phyloP scores from a whole-genome alignment of 2,797 vertebrate genomes.

The Enteromius unitaeniatus region DNA sequence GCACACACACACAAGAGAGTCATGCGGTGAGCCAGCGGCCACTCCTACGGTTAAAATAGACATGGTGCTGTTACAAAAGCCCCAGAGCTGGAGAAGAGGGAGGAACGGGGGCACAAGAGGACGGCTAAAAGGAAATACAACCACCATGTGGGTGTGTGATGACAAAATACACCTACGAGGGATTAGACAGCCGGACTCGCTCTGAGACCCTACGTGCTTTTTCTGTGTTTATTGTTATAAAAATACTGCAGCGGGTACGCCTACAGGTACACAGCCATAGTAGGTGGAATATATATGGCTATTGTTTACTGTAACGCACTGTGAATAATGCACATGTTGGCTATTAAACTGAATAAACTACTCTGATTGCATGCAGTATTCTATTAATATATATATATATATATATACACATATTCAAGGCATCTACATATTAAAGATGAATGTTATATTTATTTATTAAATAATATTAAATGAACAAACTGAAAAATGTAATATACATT shows the following conservation, averaged over 20 bases:
- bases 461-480: neutral
- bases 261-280: neutral
- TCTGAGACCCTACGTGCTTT: neutral
- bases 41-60: conserved; percentile 30
- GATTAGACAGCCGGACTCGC: conserved; percentile 2
- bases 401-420: too few species aligned
- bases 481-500: neutral
- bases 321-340: neutral
- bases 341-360: neutral
- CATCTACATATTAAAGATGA: too few species aligned
- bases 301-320: neutral
- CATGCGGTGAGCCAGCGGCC: conserved; percentile 27
- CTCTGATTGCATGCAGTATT: neutral
- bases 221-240: conserved; percentile 7
- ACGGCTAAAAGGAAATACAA: conserved; percentile 11
- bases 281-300: neutral
- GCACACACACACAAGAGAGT: conserved; percentile 5
- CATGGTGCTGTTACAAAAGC: conserved; percentile 11
- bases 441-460: neutral
- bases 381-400: too few species aligned
- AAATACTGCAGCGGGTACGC: conserved; percentile 1
- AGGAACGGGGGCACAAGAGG: conserved; percentile 17
- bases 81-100: conserved; percentile 19
- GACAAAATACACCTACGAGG: conserved; percentile 31
- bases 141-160: conserved; percentile 31